Base-by-base conservation (phyloP, 2,797 vertebrate genomes). In the Leptatherina wallacei region DNA sequence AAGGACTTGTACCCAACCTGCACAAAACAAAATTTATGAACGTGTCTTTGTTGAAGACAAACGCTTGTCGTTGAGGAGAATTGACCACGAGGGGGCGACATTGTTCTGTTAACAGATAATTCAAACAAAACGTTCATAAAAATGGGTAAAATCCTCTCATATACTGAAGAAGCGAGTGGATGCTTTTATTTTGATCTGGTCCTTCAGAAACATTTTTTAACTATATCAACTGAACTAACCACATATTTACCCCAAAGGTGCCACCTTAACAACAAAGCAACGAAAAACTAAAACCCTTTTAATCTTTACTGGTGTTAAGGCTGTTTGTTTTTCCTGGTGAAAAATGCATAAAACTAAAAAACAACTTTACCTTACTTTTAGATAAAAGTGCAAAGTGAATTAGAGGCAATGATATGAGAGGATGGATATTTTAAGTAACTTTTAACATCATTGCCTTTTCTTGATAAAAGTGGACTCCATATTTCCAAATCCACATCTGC, bases 81-180 rank as follows among this genome's bases (percentile, higher is more conserved):
- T 16, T 27, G 9, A 60, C 36, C 67, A 76, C 49, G 10, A 60
- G 67, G 36, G 57, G 49, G 56, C 20, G 38, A 14, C 27, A 27
- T 56, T 65, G 33, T 24, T 56, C 16, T 4, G 9, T 36, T 42
- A 52, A 38, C 29, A 44, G 9, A 57, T 27, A 11, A 64, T 6
- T 33, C 10, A 6, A 24, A 14, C 33, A 20, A 1, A 24, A 36
- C 7, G 4, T 24, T n/a, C 7, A 44, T 44, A 20, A 40, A 38
- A 16, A 44, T 44, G 16, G 16, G 18, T 20, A n/a, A 3, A 8
- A 2, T 47, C 14, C 12, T 6, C 5, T 12, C 4, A 16, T 9
- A 1, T 51, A 11, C 10, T 16, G 12, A 13, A 18, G 1, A 29
- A 29, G 16, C n/a, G 35, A 14, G 10, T 30, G 6, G 8, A 32